Evolutionary conservation across 2,113 vertebrate genomes (phyloP).

Genomic region (Dromaius novaehollandiae): DNA sequence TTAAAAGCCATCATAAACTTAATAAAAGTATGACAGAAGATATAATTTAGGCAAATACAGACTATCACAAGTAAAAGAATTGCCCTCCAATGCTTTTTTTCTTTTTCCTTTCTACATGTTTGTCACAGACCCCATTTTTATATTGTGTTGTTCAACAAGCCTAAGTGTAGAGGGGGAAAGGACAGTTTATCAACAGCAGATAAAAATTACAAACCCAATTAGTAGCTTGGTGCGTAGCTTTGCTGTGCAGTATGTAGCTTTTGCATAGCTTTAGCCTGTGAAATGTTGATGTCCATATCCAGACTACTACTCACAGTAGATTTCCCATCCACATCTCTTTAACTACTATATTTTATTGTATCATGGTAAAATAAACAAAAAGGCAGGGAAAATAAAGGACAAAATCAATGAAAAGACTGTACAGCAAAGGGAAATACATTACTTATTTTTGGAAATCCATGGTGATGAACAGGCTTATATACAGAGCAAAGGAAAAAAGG

Average conservation of each 20-base stretch:
- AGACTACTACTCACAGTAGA: neutral
- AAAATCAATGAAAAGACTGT: neutral
- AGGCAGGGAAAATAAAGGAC: neutral
- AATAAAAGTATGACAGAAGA: neutral
- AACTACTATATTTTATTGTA: neutral
- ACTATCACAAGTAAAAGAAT: neutral
- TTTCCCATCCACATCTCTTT: neutral
- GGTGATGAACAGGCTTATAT: neutral
- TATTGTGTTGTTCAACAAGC: neutral
- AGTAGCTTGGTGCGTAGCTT: neutral
- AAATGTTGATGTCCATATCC: neutral
- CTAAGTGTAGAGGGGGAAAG: neutral
- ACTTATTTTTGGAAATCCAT: neutral
- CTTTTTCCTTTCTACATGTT: neutral
- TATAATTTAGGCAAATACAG: neutral
- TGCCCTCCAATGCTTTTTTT: neutral
- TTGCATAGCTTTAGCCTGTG: neutral
- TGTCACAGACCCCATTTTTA: neutral
- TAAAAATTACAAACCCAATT: neutral
- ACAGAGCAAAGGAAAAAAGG: neutral
- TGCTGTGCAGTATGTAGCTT: neutral
- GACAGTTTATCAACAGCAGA: neutral
- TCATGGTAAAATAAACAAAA: neutral
- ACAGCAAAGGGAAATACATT: neutral
- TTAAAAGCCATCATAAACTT: conserved; percentile 30